Evolutionary conservation across 2,113 vertebrate genomes (phyloP).

Genomic region (Amphiprion percula): DNA sequence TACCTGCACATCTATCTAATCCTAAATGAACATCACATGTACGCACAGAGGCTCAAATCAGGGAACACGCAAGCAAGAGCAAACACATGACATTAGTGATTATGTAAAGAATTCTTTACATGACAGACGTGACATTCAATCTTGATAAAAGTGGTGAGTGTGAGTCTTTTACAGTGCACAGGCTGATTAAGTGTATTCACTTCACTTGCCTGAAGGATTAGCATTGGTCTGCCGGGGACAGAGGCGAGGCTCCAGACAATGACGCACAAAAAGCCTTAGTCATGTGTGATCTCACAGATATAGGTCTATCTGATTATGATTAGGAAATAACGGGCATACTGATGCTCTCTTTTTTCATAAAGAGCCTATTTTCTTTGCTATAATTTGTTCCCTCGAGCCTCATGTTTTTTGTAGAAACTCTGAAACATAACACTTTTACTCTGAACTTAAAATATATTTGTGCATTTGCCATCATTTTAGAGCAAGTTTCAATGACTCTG

Average conservation of each 20-base stretch:
- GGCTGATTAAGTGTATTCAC: slow-evolving; percentile 6
- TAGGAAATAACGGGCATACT: background rate
- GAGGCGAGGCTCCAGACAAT: slow-evolving; percentile 43
- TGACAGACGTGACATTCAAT: slow-evolving; percentile 7
- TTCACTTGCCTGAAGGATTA: slow-evolving; percentile 25
- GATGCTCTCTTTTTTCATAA: background rate
- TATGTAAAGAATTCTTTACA: slow-evolving; percentile 23
- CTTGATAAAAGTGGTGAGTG: slow-evolving; percentile 40
- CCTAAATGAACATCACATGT: slow-evolving; percentile 20
- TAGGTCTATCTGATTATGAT: slow-evolving; percentile 40
- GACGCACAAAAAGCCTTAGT: slow-evolving; percentile 56
- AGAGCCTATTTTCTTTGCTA: background rate
- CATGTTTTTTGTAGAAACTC: no score
- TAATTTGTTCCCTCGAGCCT: background rate
- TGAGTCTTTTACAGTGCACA: background rate
- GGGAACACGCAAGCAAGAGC: background rate
- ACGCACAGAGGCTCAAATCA: background rate
- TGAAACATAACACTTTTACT: background rate
- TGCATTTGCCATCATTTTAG: background rate
- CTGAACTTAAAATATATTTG: background rate
- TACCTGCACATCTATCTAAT: slow-evolving; percentile 37
- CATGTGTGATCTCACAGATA: slow-evolving; percentile 41
- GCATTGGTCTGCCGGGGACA: slow-evolving; percentile 29
- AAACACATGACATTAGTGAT: slow-evolving; percentile 10
- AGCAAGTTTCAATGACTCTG: background rate